Base-by-base conservation (phyloP, 2,113 vertebrate genomes). In the Chaenogobius annularis region DNA sequence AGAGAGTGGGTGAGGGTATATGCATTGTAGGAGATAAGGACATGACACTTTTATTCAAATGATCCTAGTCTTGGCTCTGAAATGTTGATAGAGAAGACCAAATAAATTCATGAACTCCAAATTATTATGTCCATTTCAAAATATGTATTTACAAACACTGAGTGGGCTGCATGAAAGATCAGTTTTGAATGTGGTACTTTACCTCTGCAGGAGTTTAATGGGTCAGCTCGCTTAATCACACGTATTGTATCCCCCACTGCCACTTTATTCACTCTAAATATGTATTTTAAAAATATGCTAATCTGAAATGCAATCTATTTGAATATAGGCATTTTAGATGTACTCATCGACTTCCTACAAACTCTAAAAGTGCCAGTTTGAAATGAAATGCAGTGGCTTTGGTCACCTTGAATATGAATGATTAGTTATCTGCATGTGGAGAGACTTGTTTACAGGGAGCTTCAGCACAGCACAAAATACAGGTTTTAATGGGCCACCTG, bases 401-500 rank as follows among this genome's bases (percentile, higher is more conserved):
- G 15, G 37, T 65, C 52, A 67, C n/a, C 61, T 56, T 62, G 19
- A 77, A 72, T 58, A 66, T 73, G 56, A 75, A 69, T 37, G 47
- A 70, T 66, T 61, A 23, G 56, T 64, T 59, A 22, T 26, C 17
- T 35, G 44, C 73, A 65, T 67, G n/a, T 35, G 69, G 44, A 20
- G 20, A 7, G 65, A 75, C 66, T 73, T 54, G 56, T 77, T 62
- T 56, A 61, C 2, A 6, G 69, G 55, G 15, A 15, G 10, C 48
- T 64, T 37, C 63, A 35, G 71, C 66, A 58, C 62, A 74, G 40
- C 19, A 10, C 8, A 11, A 52, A n/a, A 43, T 47, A 15, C 55
- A n/a, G 5, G 35, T 62, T 78, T 79, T 75, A 78, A 40, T 68
- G 59, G 17, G 47, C 11, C 1, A 50, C 69, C 52, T 73, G 71